Base-by-base conservation (phyloP, 1,140 invertebrate genomes). In the Elymnias hypermnestra region DNA sequence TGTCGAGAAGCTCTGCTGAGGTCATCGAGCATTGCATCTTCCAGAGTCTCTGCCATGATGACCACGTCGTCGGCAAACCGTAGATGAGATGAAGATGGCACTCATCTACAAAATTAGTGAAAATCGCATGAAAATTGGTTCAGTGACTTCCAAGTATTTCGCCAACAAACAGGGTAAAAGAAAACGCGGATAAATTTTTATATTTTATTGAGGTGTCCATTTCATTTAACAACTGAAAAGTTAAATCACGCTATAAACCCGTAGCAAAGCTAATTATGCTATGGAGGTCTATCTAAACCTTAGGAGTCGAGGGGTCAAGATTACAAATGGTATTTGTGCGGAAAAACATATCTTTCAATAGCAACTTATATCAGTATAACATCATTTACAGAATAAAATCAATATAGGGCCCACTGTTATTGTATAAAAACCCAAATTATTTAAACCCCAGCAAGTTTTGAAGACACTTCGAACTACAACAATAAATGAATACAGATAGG, bases 261-360 rank as follows among this genome's bases (percentile, higher is more conserved):
- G 73, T 84, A 84, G 81, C 77, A 84, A 84, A 84, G 77, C 81
- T 83, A 84, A 68, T 68, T 63, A 69, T 50, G 62, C 64, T 67
- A 70, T 60, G 57, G 59, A 17, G 33, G 6, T 4, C 4, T n/a
- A 10, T 36, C 33, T 36, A 36, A 31, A 3, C 10, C n/a, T 9
- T 33, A 3, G 14, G n/a, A 26, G 46, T 12, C 15, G 33, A 25
- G n/a, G 48, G 48, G 44, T 35, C 56, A 55, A 13, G 44, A 33
- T 51, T 47, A 40, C 33, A 37, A 48, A 42, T 48, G 47, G 22
- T 44, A 65, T 74, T 69, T 75, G 72, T 67, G 72, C 57, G 61
- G 53, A 69, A 63, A 43, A 36, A 43, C 25, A 41, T 18, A 51
- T 36, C 8, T 36, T 43, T 3, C 10, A 28, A 19, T 41, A 43